Conservation (phyloP, 2,113 vertebrate genomes). For the Dicrurus megarhynchus region DNA sequence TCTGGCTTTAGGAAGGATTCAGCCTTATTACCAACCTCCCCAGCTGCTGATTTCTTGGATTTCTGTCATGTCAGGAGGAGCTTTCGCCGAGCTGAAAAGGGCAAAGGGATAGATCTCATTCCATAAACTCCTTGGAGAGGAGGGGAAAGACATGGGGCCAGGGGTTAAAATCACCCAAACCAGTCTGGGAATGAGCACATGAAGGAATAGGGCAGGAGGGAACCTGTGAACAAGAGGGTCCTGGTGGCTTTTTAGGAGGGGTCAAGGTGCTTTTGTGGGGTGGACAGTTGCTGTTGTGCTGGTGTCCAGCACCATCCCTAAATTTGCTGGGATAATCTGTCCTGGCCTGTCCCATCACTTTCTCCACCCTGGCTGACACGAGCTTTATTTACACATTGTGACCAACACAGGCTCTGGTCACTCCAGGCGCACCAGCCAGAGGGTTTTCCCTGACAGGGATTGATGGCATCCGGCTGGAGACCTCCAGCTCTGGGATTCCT, state of each 20-base stretch:
- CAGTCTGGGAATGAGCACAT: background rate
- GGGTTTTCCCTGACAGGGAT: background rate
- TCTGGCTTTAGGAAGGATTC: constrained; percentile 58
- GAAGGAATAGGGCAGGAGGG: background rate
- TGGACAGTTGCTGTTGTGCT: fast-evolving
- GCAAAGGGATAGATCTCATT: background rate
- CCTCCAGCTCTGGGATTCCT: background rate
- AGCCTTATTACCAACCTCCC: constrained; percentile 13
- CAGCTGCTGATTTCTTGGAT: constrained; percentile 47
- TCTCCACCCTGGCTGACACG: background rate
- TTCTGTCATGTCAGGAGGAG: constrained; percentile 32
- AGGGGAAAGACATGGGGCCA: background rate
- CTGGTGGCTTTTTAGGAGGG: background rate
- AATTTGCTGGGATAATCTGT: background rate
- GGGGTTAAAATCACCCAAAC: background rate
- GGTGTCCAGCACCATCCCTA: background rate
- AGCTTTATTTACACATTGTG: background rate
- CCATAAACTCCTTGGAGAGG: background rate
- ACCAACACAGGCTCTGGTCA: background rate
- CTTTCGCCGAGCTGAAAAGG: constrained; percentile 19
- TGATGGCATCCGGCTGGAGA: background rate
- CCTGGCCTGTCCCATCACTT: background rate
- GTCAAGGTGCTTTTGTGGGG: background rate
- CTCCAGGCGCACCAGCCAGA: background rate
- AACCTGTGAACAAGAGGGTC: background rate